phyloP scores from a whole-genome alignment of 1,140 invertebrate genomes.

The Zaprionus africanus region DNA sequence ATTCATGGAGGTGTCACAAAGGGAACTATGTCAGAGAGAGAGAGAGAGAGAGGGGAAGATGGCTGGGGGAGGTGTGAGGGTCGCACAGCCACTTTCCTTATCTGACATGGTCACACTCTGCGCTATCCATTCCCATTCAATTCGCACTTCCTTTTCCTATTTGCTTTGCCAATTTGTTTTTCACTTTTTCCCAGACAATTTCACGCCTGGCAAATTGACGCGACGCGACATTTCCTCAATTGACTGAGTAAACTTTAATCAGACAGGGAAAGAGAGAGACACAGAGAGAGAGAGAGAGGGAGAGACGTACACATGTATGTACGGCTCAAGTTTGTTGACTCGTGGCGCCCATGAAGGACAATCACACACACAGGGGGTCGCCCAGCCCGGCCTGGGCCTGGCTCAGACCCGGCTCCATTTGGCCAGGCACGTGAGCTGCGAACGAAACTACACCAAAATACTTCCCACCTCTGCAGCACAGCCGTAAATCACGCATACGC shows the following conservation, averaged over 20 bases:
- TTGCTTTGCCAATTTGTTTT: slow-evolving; percentile 36
- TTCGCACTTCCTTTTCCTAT: slow-evolving; percentile 21
- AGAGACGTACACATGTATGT: neutral
- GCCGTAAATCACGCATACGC: slow-evolving; percentile 49
- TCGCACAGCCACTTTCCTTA: neutral
- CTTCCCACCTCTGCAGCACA: slow-evolving; percentile 19
- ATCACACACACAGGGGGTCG: neutral
- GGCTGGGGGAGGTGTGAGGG: too few species aligned
- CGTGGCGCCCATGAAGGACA: slow-evolving; percentile 35
- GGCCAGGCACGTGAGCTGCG: slow-evolving; percentile 16
- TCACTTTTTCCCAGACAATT: slow-evolving; percentile 19
- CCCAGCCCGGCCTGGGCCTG: neutral
- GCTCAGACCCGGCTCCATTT: neutral
- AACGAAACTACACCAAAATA: slow-evolving; percentile 18
- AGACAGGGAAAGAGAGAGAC: neutral
- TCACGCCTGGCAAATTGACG: slow-evolving; percentile 19
- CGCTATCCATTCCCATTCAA: neutral
- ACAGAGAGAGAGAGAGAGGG: too few species aligned
- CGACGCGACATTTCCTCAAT: slow-evolving; percentile 23
- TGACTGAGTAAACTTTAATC: slow-evolving; percentile 15
- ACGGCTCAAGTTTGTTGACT: slow-evolving; percentile 44
- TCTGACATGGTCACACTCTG: neutral
- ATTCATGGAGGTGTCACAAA: neutral
- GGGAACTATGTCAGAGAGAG: neutral
- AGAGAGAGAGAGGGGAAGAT: neutral